Evolutionary conservation across 2,113 vertebrate genomes (phyloP).

Genomic region (Nanorana parkeri): DNA sequence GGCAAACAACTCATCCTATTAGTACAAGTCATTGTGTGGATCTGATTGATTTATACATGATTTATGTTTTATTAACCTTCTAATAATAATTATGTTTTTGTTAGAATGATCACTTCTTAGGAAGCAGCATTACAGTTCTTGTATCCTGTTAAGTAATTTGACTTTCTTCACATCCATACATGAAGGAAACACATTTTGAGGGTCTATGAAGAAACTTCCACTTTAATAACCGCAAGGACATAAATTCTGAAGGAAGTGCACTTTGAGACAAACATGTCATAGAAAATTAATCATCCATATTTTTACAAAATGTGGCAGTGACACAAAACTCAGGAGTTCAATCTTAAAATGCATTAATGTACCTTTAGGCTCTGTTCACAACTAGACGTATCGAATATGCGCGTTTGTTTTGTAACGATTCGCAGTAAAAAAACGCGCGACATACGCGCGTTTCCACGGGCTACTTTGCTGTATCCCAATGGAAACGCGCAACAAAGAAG

Average conservation of each 20-base stretch:
- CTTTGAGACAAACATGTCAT: neutral
- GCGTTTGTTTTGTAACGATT: too few species aligned
- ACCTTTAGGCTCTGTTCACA: too few species aligned
- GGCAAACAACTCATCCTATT: too few species aligned
- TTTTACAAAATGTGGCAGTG: too few species aligned
- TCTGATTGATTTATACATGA: neutral
- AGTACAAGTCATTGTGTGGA: neutral
- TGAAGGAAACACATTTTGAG: constrained; percentile 9
- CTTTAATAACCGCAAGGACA: neutral
- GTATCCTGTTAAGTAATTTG: constrained; percentile 38
- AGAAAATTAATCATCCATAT: too few species aligned
- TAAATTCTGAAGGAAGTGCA: neutral
- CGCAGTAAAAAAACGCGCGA: too few species aligned
- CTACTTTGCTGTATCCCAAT: too few species aligned
- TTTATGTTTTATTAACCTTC: neutral
- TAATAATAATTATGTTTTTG: neutral
- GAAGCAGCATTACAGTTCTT: neutral
- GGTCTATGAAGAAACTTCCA: neutral
- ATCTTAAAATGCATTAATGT: too few species aligned
- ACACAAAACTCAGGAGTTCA: too few species aligned
- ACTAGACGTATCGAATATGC: too few species aligned
- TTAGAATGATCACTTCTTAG: neutral
- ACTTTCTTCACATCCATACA: neutral
- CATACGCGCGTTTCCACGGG: too few species aligned
- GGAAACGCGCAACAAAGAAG: too few species aligned